These are phyloP conservation scores for Eurosta solidaginis DNA, from an alignment of 1,140 invertebrate species.

Conservation along the genomic window DNA sequence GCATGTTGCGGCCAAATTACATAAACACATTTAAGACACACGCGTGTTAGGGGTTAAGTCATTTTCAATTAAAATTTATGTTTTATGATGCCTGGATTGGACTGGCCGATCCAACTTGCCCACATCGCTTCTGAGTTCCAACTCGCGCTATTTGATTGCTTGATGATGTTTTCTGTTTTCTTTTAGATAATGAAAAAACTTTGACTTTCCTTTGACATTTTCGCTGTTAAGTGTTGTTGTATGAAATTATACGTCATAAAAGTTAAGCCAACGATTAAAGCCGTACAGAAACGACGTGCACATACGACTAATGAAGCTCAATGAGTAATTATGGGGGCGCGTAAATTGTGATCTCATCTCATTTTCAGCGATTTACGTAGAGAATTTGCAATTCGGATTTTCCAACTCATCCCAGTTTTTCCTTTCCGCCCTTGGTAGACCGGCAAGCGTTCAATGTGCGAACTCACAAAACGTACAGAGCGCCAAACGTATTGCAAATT, in stretches of 20 bases:
- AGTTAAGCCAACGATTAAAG: neutral
- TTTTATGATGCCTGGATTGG: neutral
- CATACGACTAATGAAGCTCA: neutral
- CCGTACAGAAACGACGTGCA: neutral
- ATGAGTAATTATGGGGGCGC: neutral
- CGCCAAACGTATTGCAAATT: neutral
- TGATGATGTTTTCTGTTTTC: too few species aligned
- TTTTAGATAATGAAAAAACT: too few species aligned
- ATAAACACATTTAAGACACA: conserved; percentile 1
- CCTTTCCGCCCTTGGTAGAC: neutral
- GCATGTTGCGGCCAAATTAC: neutral
- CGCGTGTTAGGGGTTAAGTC: conserved; percentile 15
- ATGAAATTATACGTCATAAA: conserved; percentile 11
- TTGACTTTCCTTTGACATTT: too few species aligned
- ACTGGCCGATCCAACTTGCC: neutral
- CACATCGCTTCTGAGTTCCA: too few species aligned
- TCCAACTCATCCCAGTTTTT: neutral
- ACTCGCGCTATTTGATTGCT: too few species aligned
- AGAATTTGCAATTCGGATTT: neutral
- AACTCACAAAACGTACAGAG: neutral
- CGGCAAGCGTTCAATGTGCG: neutral
- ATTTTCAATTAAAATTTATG: conserved; percentile 25
- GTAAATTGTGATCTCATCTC: neutral
- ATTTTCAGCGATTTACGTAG: neutral
- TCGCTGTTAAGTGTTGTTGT: too few species aligned